These are phyloP conservation scores for Tetragnatha versicolor DNA, from an alignment of 1,140 invertebrate genomes.

Conservation along the genomic window DNA sequence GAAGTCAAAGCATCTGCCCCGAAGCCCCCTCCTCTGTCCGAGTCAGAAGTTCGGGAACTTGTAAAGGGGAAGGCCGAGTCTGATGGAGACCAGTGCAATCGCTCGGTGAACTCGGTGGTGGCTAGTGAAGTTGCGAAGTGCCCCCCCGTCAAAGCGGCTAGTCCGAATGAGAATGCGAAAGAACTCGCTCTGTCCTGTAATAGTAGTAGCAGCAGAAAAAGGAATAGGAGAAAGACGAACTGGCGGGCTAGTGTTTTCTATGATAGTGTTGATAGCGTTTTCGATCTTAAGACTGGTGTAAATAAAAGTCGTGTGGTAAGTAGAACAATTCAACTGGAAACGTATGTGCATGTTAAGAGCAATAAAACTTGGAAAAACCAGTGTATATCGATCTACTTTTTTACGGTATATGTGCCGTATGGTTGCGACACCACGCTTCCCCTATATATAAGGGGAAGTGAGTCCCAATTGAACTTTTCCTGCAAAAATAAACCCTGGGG, in stretches of 20 bases:
- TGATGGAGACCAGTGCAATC: neutral
- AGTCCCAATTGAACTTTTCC: too few species aligned
- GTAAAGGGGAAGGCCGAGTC: neutral
- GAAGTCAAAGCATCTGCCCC: neutral
- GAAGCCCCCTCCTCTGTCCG: neutral
- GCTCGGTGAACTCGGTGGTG: neutral
- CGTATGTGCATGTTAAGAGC: too few species aligned
- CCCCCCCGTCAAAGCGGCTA: neutral
- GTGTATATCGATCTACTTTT: too few species aligned
- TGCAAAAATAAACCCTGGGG: too few species aligned
- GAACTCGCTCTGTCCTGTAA: neutral
- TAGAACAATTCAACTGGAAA: too few species aligned
- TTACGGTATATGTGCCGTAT: too few species aligned
- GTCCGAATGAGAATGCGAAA: neutral
- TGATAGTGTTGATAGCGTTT: slow-evolving; percentile 43
- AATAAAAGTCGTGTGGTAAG: slow-evolving; percentile 32
- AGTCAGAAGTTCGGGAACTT: neutral
- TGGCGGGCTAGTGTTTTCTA: slow-evolving; percentile 34
- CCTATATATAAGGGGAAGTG: too few species aligned
- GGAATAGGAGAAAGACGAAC: slow-evolving; percentile 15
- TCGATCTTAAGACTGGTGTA: slow-evolving; percentile 10
- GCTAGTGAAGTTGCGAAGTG: neutral
- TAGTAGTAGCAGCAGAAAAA: slow-evolving; percentile 26
- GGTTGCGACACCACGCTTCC: too few species aligned
- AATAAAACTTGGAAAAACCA: too few species aligned